Percentiles rank a stretch among this genome's conserved stretches.
These are phyloP conservation scores for Apeira syringaria DNA, from an alignment of 2,888 invertebrate species.

Conservation along the genomic window DNA sequence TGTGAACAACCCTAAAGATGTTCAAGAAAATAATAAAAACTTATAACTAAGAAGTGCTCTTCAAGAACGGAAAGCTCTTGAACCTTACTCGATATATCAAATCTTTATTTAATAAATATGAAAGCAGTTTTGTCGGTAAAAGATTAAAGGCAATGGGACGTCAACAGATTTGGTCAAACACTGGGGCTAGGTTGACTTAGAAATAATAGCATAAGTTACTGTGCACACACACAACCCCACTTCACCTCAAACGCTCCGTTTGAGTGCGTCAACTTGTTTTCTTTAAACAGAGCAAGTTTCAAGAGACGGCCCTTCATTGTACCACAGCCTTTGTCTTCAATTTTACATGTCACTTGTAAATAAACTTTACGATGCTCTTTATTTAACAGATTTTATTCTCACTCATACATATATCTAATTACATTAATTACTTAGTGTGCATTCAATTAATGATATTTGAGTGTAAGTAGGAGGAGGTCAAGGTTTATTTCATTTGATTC, in stretches of 20 bases:
- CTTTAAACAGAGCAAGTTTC: constrained; percentile 68
- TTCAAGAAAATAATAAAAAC: too few species aligned
- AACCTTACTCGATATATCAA: constrained; percentile 26
- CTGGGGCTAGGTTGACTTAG: constrained; percentile 70
- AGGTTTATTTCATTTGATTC: too few species aligned
- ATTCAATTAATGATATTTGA: too few species aligned
- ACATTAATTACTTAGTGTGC: too few species aligned
- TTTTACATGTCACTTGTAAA: constrained; percentile 38
- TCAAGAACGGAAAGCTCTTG: constrained; percentile 4
- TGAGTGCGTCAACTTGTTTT: constrained; percentile 74
- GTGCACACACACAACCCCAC: constrained; percentile 67
- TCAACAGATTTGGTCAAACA: constrained; percentile 78
- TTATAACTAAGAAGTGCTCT: constrained; percentile 19
- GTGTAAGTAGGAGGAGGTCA: too few species aligned
- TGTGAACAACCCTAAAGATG: too few species aligned
- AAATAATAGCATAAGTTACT: constrained; percentile 81
- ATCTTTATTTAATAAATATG: constrained; percentile 49
- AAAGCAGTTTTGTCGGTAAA: constrained; percentile 62
- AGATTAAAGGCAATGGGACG: constrained; percentile 71
- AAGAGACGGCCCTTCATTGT: constrained; percentile 39
- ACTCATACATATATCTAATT: too few species aligned
- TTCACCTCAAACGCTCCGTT: constrained; percentile 69
- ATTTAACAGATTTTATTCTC: not conserved
- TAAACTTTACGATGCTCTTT: constrained; percentile 26
- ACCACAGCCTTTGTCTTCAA: constrained; percentile 35